Evolutionary conservation across 37 sponge, comb jelly and placozoan species (phyloP), one percentile per base, ranked within the genome.

Genomic region (Halisarca cf. caerulea): DNA sequence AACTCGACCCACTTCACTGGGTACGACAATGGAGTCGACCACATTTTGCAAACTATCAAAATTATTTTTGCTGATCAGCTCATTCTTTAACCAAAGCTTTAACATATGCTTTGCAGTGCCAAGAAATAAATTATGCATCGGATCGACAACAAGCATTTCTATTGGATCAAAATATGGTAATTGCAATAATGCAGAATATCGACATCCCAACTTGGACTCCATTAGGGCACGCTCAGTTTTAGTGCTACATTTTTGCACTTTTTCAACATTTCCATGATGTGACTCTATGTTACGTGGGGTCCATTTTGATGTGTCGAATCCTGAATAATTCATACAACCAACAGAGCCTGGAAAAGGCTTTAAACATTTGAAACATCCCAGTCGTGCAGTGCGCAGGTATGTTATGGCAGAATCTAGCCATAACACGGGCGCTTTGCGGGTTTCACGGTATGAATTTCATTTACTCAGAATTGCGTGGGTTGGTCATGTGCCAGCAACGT

Each of bases 121-220:
- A 24, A 85, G 58, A 58, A 75, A 84, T 36, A 84, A 38, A 39
- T 84, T 84, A 28, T 84, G 85, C 75, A 84, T 84, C 23, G 77
- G 85, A 44, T 84, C 83, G 20, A 83, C 42, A 32, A 83, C 60
- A 36, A 83, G 34, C 85, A 84, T 73, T 35, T 57, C 40, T 23
- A 57, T 28, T 25, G 85, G 77, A 55, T 68, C 45, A 57, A 84
- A 84, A 43, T 84, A 84, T 27, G 85, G 59, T 39, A 84, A 33
- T n/a, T 74, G 39, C 21, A 84, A 77, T 36, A 84, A 74, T 35
- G 15, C 38, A 30, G 73, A 69, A 59, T 84, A 84, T 20, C 85
- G 85, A 57, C 85, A 84, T n/a, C 77, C 77, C 27, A 84, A 45
- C 32, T 78, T 0, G 0, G 86, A 79, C 37, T 78, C 86, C 43